phyloP scores from a whole-genome alignment of 2,113 vertebrate species.

The Cettia cetti region DNA sequence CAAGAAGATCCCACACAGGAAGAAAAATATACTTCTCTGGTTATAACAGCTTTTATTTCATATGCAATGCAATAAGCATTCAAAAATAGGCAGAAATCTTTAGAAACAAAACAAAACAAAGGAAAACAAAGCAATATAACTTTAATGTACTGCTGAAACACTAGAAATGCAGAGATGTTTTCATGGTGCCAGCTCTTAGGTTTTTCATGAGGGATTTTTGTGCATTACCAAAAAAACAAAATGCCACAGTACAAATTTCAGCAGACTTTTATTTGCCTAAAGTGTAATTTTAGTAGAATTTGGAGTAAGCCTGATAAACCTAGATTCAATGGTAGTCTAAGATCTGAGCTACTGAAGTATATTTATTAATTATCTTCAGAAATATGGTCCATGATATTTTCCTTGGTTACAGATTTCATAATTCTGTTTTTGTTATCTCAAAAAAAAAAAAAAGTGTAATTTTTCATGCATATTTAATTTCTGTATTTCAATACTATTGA shows the following conservation, averaged over 20 bases:
- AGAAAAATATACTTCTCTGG: not conserved
- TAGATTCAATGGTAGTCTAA: not conserved
- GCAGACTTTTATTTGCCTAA: not conserved
- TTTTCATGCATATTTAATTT: not conserved
- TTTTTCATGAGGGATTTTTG: accelerated
- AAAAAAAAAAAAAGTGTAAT: not conserved
- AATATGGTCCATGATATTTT: not conserved
- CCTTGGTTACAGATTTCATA: not conserved
- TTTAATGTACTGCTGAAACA: not conserved
- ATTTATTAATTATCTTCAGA: not conserved
- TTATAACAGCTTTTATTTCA: not conserved
- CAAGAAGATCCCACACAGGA: not conserved
- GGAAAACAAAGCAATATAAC: not conserved
- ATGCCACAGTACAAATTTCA: not conserved
- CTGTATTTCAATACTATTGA: not conserved
- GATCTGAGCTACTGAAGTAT: not conserved
- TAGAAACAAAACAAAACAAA: not conserved
- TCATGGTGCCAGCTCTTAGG: not conserved
- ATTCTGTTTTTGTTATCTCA: not conserved
- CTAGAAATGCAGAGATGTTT: not conserved
- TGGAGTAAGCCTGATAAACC: not conserved
- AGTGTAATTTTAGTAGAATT: not conserved
- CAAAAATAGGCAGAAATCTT: not conserved
- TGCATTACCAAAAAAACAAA: not conserved
- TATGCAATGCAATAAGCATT: not conserved